Conservation (phyloP, 2,797 vertebrate genomes). For the Acanthis flammea region DNA sequence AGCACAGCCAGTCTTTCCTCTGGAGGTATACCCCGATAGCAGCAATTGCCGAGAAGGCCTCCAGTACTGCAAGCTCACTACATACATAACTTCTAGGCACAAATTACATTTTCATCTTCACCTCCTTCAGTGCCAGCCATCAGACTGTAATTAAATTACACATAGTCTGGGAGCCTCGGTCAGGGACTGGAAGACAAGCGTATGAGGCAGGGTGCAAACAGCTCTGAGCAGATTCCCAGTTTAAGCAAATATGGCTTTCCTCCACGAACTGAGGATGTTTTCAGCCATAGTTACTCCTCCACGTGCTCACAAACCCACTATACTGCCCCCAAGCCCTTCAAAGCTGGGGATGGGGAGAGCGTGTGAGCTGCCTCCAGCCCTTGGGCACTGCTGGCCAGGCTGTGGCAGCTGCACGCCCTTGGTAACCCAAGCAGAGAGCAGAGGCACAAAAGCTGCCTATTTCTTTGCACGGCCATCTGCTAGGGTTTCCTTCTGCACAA, state of each 20-base stretch:
- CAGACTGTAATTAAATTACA: neutral
- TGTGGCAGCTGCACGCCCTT: rapidly evolving
- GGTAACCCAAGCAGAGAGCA: neutral
- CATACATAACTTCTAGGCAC: neutral
- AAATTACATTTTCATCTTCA: neutral
- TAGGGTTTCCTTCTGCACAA: rapidly evolving
- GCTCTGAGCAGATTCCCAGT: rapidly evolving
- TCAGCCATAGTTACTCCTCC: neutral
- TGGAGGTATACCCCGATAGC: neutral
- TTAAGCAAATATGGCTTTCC: neutral
- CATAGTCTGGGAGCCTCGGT: neutral
- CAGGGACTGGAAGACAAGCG: rapidly evolving
- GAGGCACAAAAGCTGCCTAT: neutral
- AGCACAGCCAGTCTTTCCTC: neutral
- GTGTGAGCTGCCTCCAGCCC: rapidly evolving
- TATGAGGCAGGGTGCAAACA: rapidly evolving
- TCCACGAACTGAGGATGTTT: rapidly evolving
- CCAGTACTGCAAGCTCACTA: neutral
- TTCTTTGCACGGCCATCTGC: neutral
- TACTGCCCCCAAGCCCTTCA: neutral
- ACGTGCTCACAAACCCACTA: neutral
- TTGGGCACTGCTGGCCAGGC: neutral
- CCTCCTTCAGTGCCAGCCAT: neutral
- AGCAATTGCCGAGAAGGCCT: rapidly evolving
- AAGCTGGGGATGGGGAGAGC: neutral